Base-by-base conservation (phyloP, 2,113 vertebrate genomes). In the Marmota monax region DNA sequence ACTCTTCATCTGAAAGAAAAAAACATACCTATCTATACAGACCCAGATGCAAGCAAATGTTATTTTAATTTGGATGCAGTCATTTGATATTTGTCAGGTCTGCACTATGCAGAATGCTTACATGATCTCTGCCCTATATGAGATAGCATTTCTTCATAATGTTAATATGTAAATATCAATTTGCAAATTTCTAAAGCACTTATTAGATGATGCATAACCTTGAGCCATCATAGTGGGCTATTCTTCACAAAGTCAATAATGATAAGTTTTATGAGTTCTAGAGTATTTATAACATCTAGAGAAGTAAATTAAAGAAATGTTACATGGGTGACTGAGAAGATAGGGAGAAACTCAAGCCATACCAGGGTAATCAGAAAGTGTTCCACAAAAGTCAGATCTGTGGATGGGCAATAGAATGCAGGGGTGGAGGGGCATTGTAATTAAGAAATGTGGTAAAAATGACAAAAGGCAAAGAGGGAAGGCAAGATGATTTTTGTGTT, bases 81-180 rank as follows among this genome's bases (percentile, higher is more conserved):
- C 89, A 92, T 94, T 92, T 95, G 93, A 93, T 97, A 96, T 94
- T 97, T 98, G 92, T 93, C 78, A 96, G 78, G 45, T 89, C 87
- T 90, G 51, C 34, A 61, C 56, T 86, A 37, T 92, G 79, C 29
- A 89, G 58, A 96, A 93, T 86, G 29, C 73, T 95, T 27, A 84
- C 78, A 89, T 95, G 92, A 87, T 92, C 95, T 95, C 69, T 84
- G 82, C 94, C 94, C 88, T 88, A 27, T 69, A 42, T 13, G 23
- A 92, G 53, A 96, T 27, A 93, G 23, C 79, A 69, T 79, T 97
- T 95, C 82, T 92, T 96, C 77, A 48, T 83, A 85, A 95, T 78
- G 56, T 74, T 97, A 61, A 96, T 92, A 92, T 94, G 84, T 94
- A 97, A 97, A 97, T 96, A 97, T 77, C 85, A 90, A 90, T 94